These are phyloP conservation scores for Ruditapes philippinarum DNA, from an alignment of 1,140 invertebrate genomes.

Conservation along the genomic window DNA sequence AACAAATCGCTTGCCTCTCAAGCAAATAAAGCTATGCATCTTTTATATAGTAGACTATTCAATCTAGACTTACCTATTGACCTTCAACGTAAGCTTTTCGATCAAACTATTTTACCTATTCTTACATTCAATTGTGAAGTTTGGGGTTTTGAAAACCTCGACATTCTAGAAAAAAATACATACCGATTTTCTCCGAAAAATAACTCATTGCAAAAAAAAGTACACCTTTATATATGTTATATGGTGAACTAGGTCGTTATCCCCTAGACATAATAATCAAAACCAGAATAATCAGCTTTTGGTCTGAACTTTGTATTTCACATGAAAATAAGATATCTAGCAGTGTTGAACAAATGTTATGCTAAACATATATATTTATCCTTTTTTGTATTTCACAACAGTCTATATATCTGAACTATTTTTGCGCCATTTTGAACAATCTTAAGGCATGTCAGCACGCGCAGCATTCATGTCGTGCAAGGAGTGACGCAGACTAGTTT, in stretches of 20 bases:
- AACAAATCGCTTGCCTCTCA: not conserved
- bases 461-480: too few relatives aligned
- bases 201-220: conserved; percentile 26
- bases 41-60: conserved; percentile 2
- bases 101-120: conserved; percentile 46
- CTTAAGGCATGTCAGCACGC: too few relatives aligned
- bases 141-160: conserved; percentile 3
- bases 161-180: conserved; percentile 31
- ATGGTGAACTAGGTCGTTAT: conserved; percentile 48
- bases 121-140: conserved; percentile 49
- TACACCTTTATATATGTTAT: conserved; percentile 56
- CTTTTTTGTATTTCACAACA: too few relatives aligned
- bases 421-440: too few relatives aligned
- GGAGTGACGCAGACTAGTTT: too few relatives aligned
- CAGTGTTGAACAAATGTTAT: too few relatives aligned
- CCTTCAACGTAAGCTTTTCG: conserved; percentile 36
- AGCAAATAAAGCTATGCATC: not conserved
- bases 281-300: conserved; percentile 33
- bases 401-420: too few relatives aligned
- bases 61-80: conserved; percentile 38
- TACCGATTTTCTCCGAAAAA: conserved; percentile 17
- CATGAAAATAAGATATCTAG: too few relatives aligned
- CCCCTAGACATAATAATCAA: conserved; percentile 30
- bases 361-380: too few relatives aligned
- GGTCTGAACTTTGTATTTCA: not conserved